Evolutionary conservation across 2,888 invertebrate species (phyloP), one percentile per base, ranked within the genome.

Genomic region (Trachelus stipa): DNA sequence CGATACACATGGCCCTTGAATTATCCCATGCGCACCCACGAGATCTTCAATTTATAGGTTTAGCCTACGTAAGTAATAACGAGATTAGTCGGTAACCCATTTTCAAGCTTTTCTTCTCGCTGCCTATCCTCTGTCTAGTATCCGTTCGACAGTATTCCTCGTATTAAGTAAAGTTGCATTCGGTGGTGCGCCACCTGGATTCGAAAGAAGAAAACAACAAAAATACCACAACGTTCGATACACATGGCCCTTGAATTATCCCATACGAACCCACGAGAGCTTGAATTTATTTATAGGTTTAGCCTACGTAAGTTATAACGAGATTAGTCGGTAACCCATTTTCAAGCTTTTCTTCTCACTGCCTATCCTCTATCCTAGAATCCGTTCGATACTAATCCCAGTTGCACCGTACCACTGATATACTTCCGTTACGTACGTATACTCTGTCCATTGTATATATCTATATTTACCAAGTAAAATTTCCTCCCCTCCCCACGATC

Each of bases 91-190:
- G 9, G 23, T 56, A 23, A 56, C 23, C 23, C 56, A 56, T 56
- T 23, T 56, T 23, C 23, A 9, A 2, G 56, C 23, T 56, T 56
- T 56, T 56, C 23, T 56, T 23, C 9, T 56, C 23, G 9, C 56
- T 23, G 23, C 23, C 56, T 2, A 56, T 23, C 23, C 2, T 9
- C 2, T 9, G 9, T 9, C 9, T 23, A 9, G 23, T 56, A 56
- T 6, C 56, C 56, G 2, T n/a, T n/a, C n/a, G n/a, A n/a, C n/a
- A n/a, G n/a, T n/a, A n/a, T n/a, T n/a, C n/a, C 83, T 85, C 86
- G 85, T 87, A 85, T 85, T 83, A 85, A 85, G 86, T 83, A 85
- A 87, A 88, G 85, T 84, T 85, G 84, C 85, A 85, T 87, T 85
- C 88, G 86, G 87, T 87, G 83, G 85, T 76, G 82, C 84, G 84